Conservation (phyloP, 2,797 vertebrate genomes). For the Onychomys leucogaster region DNA sequence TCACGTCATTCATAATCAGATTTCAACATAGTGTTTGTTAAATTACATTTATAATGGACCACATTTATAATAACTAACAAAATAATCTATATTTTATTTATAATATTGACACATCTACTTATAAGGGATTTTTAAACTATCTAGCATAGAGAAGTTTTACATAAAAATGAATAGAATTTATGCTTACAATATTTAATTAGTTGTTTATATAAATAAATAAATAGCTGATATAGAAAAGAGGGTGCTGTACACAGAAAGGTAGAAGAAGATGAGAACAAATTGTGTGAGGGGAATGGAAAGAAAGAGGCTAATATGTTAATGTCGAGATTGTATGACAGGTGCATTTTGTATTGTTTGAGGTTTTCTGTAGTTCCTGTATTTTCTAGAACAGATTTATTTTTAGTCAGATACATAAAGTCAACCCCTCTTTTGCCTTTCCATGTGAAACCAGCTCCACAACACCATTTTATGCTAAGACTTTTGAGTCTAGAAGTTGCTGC, state of each 20-base stretch:
- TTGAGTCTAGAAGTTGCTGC: conserved; percentile 57
- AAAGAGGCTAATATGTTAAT: not conserved
- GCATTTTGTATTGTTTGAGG: conserved; percentile 20
- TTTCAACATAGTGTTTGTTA: not conserved
- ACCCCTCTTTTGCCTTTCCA: not conserved
- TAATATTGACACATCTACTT: conserved; percentile 8
- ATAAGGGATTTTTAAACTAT: not conserved
- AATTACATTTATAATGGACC: conserved; percentile 15
- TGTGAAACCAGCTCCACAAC: not conserved
- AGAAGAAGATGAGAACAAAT: not conserved
- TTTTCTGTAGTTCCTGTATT: conserved; percentile 33
- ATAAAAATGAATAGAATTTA: conserved; percentile 42
- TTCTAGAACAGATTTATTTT: not conserved
- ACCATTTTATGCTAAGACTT: conserved; percentile 1
- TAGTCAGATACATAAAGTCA: not conserved
- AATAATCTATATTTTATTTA: conserved; percentile 24
- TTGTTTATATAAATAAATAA: not conserved
- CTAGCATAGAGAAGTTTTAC: not conserved
- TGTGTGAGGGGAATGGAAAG: not conserved
- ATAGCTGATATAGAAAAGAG: not conserved
- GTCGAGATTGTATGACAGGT: not conserved
- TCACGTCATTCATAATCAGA: not conserved
- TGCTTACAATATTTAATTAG: not conserved
- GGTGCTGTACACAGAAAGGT: not conserved
- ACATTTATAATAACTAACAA: not conserved